Conservation (phyloP, 1,140 invertebrate species). For the Aporrectodea caliginosa region DNA sequence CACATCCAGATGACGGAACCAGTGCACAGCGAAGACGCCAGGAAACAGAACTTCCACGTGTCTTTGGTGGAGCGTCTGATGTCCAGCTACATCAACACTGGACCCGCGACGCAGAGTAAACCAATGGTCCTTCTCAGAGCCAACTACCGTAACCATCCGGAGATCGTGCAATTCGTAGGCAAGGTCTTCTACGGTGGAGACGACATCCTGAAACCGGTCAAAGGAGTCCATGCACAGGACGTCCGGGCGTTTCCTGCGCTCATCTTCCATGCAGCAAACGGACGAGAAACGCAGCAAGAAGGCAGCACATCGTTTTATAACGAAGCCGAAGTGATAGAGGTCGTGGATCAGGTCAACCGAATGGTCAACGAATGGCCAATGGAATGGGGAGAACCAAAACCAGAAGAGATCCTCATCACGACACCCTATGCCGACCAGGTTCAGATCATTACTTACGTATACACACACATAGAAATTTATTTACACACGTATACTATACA, state of each 20-base stretch:
- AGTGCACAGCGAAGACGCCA: constrained; percentile 46
- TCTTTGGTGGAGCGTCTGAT: constrained; percentile 49
- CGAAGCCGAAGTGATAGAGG: constrained; percentile 73
- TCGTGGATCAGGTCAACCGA: constrained; percentile 69
- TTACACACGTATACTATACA: too few species aligned
- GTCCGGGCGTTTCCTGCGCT: constrained; percentile 69
- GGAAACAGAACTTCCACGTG: constrained; percentile 43
- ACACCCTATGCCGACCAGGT: constrained; percentile 83
- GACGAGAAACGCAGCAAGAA: constrained; percentile 69
- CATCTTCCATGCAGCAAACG: constrained; percentile 76
- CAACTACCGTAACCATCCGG: constrained; percentile 80
- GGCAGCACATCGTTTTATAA: constrained; percentile 83
- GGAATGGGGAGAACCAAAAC: constrained; percentile 69
- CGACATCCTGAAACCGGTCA: constrained; percentile 55
- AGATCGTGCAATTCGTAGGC: constrained; percentile 76
- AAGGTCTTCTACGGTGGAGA: constrained; percentile 73
- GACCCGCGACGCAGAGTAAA: background rate
- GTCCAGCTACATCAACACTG: constrained; percentile 44
- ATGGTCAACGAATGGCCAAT: constrained; percentile 69
- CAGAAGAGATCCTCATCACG: constrained; percentile 76
- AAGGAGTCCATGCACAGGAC: too few species aligned
- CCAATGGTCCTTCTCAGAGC: constrained; percentile 69
- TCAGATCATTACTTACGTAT: too few species aligned
- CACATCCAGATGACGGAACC: constrained; percentile 74
- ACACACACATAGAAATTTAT: too few species aligned